phyloP scores from a whole-genome alignment of 2,888 invertebrate species.

The Exephanes ischioxanthus region DNA sequence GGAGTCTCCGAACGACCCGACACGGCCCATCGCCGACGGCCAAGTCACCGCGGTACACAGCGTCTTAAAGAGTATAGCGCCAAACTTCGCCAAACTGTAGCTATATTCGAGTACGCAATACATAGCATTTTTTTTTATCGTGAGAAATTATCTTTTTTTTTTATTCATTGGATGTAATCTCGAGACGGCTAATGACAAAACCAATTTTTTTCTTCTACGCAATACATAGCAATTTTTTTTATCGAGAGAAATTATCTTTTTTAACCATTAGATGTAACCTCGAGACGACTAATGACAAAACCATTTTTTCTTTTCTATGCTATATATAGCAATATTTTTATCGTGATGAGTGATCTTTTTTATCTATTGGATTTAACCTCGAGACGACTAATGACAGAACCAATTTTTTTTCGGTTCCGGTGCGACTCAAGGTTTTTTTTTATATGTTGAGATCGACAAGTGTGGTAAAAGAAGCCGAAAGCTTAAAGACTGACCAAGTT shows the following conservation, averaged over 20 bases:
- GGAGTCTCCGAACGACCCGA: constrained; percentile 62
- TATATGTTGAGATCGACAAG: not conserved
- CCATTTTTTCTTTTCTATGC: not conserved
- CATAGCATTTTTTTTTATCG: not conserved
- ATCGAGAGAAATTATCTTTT: not conserved
- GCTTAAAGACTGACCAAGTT: not conserved
- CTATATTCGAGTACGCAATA: not conserved
- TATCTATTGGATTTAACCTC: not conserved
- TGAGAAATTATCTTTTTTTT: not conserved
- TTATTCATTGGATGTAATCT: not conserved
- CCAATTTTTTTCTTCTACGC: not conserved
- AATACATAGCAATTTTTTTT: not conserved
- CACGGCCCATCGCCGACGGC: constrained; percentile 73
- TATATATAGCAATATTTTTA: not conserved
- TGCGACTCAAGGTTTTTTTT: not conserved
- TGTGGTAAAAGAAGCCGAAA: not conserved
- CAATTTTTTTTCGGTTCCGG: not conserved
- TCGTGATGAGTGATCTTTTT: not conserved
- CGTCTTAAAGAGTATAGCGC: constrained; percentile 73
- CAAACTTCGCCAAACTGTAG: constrained; percentile 16
- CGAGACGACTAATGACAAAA: not conserved
- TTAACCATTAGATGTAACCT: not conserved
- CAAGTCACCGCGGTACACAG: constrained; percentile 72
- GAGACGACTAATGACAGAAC: not conserved
- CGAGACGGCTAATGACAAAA: not conserved